Percentiles rank a stretch among this genome's conserved stretches.
These are phyloP conservation scores for Cataglyphis livida DNA, from an alignment of 2,888 invertebrate genomes.

Conservation along the genomic window DNA sequence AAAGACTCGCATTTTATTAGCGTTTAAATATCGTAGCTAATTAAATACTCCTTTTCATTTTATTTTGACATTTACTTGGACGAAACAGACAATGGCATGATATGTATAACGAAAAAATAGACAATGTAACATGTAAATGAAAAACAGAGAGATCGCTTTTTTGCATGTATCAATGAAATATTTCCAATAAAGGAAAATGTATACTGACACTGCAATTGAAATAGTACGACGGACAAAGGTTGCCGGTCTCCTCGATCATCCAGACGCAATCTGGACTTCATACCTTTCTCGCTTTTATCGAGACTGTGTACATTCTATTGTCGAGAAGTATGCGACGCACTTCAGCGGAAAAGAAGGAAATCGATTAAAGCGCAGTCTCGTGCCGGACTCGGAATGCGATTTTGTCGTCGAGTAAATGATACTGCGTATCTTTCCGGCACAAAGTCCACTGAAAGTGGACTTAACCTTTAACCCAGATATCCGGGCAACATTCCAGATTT, in stretches of 20 bases:
- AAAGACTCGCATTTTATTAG: neutral
- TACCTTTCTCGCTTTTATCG: conserved; percentile 15
- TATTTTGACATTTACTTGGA: neutral
- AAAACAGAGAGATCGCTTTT: neutral
- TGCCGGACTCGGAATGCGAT: conserved; percentile 54
- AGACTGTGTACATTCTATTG: conserved; percentile 45
- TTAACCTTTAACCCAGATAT: conserved; percentile 70
- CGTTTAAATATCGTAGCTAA: neutral
- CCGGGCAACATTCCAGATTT: conserved; percentile 74
- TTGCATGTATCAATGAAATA: neutral
- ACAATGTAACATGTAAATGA: neutral
- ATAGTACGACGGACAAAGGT: neutral
- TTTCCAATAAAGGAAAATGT: neutral
- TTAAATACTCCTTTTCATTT: neutral
- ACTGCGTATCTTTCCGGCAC: conserved; percentile 60
- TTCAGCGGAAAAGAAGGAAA: conserved; percentile 51
- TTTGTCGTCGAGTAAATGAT: conserved; percentile 45
- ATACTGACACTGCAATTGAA: neutral
- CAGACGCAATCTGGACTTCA: conserved; percentile 31
- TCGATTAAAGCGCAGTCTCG: conserved; percentile 62
- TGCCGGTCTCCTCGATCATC: conserved; percentile 16
- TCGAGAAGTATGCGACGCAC: conserved; percentile 45
- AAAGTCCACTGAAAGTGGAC: conserved; percentile 42
- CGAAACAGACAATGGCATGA: neutral
- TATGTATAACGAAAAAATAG: neutral